Evolutionary conservation across 2,797 vertebrate species (phyloP).

Genomic region (Lepilemur septentrionalis): DNA sequence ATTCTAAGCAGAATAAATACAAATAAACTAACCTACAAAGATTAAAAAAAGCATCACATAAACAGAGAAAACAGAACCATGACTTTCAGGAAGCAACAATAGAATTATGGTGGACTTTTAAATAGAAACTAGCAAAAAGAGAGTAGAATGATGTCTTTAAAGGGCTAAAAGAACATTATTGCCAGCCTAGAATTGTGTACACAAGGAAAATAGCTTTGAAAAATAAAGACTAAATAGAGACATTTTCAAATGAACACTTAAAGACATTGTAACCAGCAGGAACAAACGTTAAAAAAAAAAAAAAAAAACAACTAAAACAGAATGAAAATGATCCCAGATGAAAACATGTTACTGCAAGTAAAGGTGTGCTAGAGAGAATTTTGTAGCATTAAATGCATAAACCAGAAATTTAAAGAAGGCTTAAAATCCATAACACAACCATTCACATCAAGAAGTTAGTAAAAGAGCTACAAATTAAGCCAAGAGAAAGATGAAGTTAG

Average conservation of each 20-base stretch:
- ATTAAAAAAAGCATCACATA: background rate
- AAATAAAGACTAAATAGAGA: background rate
- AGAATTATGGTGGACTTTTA: slow-evolving; percentile 5
- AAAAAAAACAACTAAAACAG: background rate
- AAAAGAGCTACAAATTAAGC: background rate
- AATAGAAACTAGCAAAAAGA: slow-evolving; percentile 7
- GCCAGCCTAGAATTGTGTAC: background rate
- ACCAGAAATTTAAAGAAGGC: background rate
- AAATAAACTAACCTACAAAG: background rate
- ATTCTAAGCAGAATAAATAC: background rate
- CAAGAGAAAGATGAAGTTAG: background rate
- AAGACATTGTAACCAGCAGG: background rate
- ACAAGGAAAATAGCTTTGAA: slow-evolving; percentile 15
- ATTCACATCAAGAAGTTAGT: background rate
- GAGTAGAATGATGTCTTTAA: background rate
- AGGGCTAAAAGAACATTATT: background rate
- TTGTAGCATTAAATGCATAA: background rate
- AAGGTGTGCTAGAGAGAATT: background rate
- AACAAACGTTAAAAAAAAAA: background rate
- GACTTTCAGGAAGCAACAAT: background rate
- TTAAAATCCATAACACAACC: background rate
- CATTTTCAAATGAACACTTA: background rate
- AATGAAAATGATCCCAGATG: background rate
- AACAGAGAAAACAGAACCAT: background rate
- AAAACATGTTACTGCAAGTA: background rate